Evolutionary conservation across 2,888 invertebrate species (phyloP).

Genomic region (Drosophila quinaria): DNA sequence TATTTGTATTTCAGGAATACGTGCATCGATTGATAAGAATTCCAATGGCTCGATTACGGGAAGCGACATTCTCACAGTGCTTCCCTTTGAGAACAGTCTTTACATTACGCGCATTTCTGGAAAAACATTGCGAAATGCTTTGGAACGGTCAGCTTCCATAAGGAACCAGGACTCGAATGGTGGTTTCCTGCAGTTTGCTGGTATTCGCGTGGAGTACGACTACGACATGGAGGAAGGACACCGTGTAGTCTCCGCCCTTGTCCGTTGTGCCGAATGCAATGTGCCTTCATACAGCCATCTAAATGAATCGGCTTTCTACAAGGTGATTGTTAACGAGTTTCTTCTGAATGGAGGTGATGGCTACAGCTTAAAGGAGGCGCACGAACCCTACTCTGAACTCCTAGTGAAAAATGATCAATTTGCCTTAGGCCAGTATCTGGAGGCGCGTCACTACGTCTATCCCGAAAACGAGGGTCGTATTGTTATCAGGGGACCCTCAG

Average conservation of each 20-base stretch:
- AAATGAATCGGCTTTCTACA: conserved; percentile 87
- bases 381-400: conserved; percentile 42
- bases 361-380: conserved; percentile 63
- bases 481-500: conserved; percentile 19
- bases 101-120: conserved; percentile 89
- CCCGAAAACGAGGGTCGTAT: conserved; percentile 90
- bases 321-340: conserved; percentile 89
- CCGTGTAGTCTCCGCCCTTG: conserved; percentile 88
- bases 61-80: conserved; percentile 90
- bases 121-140: conserved; percentile 87
- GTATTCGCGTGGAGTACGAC: conserved; percentile 90
- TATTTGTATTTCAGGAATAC: conserved; percentile 85
- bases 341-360: conserved; percentile 92
- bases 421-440: conserved; percentile 87
- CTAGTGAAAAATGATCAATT: conserved; percentile 87
- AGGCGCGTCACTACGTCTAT: conserved; percentile 88
- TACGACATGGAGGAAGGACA: conserved; percentile 87
- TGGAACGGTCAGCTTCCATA: conserved; percentile 89
- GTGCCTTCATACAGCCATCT: conserved; percentile 88
- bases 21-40: conserved; percentile 88
- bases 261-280: conserved; percentile 90
- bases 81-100: conserved; percentile 92
- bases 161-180: conserved; percentile 87
- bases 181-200: conserved; percentile 94
- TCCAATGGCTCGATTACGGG: conserved; percentile 88